Base-by-base conservation (phyloP, 2,113 vertebrate genomes). In the Oplegnathus fasciatus region DNA sequence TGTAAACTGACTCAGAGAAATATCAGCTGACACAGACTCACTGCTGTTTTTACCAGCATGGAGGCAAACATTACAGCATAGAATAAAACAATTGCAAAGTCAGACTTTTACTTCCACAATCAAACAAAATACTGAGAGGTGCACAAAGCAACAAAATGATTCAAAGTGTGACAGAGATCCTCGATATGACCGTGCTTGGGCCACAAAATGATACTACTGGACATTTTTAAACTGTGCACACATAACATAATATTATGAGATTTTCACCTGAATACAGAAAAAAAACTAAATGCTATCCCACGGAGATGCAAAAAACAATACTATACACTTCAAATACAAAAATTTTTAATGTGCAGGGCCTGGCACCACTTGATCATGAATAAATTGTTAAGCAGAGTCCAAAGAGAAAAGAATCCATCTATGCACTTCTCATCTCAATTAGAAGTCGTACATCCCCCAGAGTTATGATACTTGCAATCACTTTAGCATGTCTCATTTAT, bases 401-500 rank as follows among this genome's bases (percentile, higher is more conserved):
- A 74, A 82, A 80, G 75, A 92, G 89, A 82, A 92, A 87, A 91
- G 9, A 87, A 72, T 86, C 73, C 75, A 61, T 89, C 66, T 58
- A 60, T 52, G 75, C 44, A 84, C 57, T 86, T 82, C 58, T 84
- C 50, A 62, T 84, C 85, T 90, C 89, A 80, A 69, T 89, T 86
- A 86, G 72, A 87, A 86, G 84, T 48, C 50, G 54, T 65, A 60
- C 82, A 82, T 87, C 75, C 90, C 92, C 79, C 48, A 52, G 86
- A 89, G 86, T 66, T 81, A 70, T 58, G 76, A 85, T 88, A 83
- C 83, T 60, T 81, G 81, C 81, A 67, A 79, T 84, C 70, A 84
- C 84, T 87, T 90, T 74, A 77, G 62, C 82, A 86, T 70, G 85
- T 93, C 75, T 90, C 88, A 88, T 91, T 91, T 91, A 85, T 90